Evolutionary conservation across 1,140 invertebrate genomes (phyloP), one percentile per base, ranked within the genome.

Genomic region (Delia radicum): DNA sequence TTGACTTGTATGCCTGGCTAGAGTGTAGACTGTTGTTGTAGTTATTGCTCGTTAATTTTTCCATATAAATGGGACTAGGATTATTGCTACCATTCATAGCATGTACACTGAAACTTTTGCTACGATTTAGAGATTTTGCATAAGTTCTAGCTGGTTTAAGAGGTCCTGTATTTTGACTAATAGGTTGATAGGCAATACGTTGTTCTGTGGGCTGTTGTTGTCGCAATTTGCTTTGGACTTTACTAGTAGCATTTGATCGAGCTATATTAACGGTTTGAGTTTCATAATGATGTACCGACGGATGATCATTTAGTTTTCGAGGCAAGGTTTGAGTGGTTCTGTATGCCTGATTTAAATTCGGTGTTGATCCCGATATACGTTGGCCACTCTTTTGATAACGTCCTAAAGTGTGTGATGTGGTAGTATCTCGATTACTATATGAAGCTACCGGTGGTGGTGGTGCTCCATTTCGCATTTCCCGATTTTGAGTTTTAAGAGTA

Each of bases 71-170:
- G 74, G 85, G 85, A 84, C 83, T 86, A 77, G 85, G 85, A 80
- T 86, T 83, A 31, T 85, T 85, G 78, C 82, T 83, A 74, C 85
- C 88, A 46, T 87, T 86, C 82, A 84, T 81, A 78, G 89, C 91
- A 78, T 94, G 92, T 63, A 94, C 92, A 87, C 94, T 94, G 86
- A 96, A 94, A 85, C 94, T 95, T 85, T 95, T 94, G 87, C 94
- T 95, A 72, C 94, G 88, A 21, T 92, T 91, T 12, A 95, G 85
- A 1, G 92, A 91, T 80, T 92, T 93, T 18, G 82, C 81, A 82
- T 94, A 94, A 12, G 92, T 93, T 76, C 93, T 86, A 31, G 92
- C 91, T 2, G 92, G 92, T 84, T 94, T 94, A 0, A 89, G 89
- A 0, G 93, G 92, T 10, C 89, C 90, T 31, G 87, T 80, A 61